These are phyloP conservation scores for Myripristis murdjan DNA, from an alignment of 2,797 vertebrate species.

Conservation along the genomic window DNA sequence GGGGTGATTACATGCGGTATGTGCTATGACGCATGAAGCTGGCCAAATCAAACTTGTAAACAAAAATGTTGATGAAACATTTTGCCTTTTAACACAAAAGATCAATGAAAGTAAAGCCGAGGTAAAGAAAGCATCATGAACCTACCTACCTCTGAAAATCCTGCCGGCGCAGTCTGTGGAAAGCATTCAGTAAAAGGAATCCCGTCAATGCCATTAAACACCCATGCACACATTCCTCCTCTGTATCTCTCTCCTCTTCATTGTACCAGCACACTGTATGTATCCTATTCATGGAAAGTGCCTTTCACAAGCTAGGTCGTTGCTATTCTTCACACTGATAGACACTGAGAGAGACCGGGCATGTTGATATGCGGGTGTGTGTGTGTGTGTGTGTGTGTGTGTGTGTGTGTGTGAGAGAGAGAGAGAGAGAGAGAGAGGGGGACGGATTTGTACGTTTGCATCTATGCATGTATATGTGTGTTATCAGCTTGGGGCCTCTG, in stretches of 20 bases:
- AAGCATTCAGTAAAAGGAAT: constrained; percentile 32
- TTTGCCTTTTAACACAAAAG: constrained; percentile 32
- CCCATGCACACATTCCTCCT: constrained; percentile 37
- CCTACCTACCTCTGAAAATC: constrained; percentile 35
- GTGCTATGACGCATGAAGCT: no score
- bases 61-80: constrained; percentile 41
- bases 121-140: constrained; percentile 13
- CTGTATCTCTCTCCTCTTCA: no score
- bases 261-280: constrained; percentile 24
- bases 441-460: no score
- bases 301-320: constrained; percentile 6
- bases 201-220: constrained; percentile 38
- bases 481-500: not conserved
- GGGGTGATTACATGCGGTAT: no score
- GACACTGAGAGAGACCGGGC: not conserved
- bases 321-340: constrained; percentile 7
- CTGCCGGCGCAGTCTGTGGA: constrained; percentile 36
- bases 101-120: constrained; percentile 25
- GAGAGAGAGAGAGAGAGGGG: no score
- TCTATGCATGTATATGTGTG: no score
- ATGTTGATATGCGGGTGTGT: not conserved
- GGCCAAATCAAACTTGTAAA: constrained; percentile 23
- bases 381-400: constrained; percentile 6
- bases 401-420: constrained; percentile 7
- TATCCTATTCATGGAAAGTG: constrained; percentile 14